phyloP scores from a whole-genome alignment of 1,140 invertebrate species.

The Oryzaephilus surinamensis region DNA sequence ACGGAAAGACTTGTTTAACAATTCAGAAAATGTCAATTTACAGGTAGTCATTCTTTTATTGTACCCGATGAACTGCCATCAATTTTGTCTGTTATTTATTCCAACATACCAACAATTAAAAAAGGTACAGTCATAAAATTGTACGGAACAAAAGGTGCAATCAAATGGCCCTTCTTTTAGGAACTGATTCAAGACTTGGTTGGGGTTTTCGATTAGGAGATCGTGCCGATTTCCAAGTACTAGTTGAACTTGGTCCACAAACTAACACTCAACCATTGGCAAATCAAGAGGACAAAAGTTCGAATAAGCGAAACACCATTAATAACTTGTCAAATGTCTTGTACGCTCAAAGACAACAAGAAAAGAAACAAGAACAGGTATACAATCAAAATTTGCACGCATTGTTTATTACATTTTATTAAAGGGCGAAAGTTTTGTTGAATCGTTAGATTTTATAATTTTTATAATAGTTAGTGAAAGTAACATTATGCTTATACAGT shows the following conservation, averaged over 20 bases:
- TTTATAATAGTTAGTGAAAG: no score
- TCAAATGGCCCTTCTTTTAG: no score
- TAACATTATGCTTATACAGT: no score
- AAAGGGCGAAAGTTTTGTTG: no score
- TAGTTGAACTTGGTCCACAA: slow-evolving; percentile 68
- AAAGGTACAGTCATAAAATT: no score
- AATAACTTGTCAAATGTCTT: slow-evolving; percentile 24
- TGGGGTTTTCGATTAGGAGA: slow-evolving; percentile 68
- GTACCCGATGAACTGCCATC: slow-evolving; percentile 68
- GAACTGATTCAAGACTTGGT: slow-evolving; percentile 67
- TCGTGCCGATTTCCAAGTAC: slow-evolving; percentile 67
- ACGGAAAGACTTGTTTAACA: no score
- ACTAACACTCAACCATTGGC: slow-evolving; percentile 52
- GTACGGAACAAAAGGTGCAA: no score
- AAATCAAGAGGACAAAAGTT: slow-evolving; percentile 21
- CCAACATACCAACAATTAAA: slow-evolving; percentile 71
- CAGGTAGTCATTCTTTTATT: slow-evolving; percentile 39
- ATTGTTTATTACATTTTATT: no score
- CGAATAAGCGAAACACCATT: slow-evolving; percentile 25
- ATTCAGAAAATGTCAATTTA: no score
- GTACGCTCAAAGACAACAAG: slow-evolving; percentile 28
- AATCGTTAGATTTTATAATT: no score
- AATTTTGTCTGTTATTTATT: slow-evolving; percentile 62
- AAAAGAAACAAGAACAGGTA: slow-evolving; percentile 15
- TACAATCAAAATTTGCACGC: slow-evolving; percentile 5